Conservation (phyloP, 2,113 vertebrate species). For the Gambusia affinis region DNA sequence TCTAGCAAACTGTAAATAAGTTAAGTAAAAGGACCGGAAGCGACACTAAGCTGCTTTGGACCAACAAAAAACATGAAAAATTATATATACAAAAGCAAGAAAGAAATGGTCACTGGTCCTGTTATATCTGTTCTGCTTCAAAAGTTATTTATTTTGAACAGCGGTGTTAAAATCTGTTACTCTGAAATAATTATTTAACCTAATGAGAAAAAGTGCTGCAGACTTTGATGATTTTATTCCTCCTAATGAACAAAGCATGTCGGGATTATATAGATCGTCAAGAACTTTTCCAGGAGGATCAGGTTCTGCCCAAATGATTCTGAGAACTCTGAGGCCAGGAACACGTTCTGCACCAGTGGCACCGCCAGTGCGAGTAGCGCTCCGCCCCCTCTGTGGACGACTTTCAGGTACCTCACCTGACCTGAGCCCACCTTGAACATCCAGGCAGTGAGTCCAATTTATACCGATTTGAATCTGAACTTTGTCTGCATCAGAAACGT, state of each 20-base stretch:
- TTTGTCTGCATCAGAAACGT: neutral
- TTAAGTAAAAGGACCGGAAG: neutral
- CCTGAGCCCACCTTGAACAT: slow-evolving; percentile 66
- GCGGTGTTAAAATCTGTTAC: too few relatives aligned
- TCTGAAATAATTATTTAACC: too few relatives aligned
- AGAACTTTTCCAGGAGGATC: slow-evolving; percentile 97
- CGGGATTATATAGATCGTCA: slow-evolving; percentile 71
- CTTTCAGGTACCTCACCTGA: slow-evolving; percentile 88
- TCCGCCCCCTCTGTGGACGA: slow-evolving; percentile 90
- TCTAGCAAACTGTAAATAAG: neutral
- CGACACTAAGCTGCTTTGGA: too few relatives aligned
- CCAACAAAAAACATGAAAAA: too few relatives aligned
- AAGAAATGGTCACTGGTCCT: too few relatives aligned
- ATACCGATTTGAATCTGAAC: slow-evolving; percentile 27
- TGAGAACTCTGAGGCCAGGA: slow-evolving; percentile 92
- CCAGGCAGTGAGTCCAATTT: slow-evolving; percentile 73
- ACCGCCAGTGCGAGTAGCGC: slow-evolving; percentile 89
- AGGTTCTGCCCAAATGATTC: slow-evolving; percentile 89
- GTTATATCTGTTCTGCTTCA: too few relatives aligned
- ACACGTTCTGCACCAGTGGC: slow-evolving; percentile 96
- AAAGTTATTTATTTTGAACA: too few relatives aligned
- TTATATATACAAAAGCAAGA: too few relatives aligned
- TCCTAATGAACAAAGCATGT: too few relatives aligned
- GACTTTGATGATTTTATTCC: too few relatives aligned
- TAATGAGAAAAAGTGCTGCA: too few relatives aligned